These are phyloP conservation scores for Ornithoptera alexandrae DNA, from an alignment of 2,888 invertebrate genomes.

Conservation along the genomic window DNA sequence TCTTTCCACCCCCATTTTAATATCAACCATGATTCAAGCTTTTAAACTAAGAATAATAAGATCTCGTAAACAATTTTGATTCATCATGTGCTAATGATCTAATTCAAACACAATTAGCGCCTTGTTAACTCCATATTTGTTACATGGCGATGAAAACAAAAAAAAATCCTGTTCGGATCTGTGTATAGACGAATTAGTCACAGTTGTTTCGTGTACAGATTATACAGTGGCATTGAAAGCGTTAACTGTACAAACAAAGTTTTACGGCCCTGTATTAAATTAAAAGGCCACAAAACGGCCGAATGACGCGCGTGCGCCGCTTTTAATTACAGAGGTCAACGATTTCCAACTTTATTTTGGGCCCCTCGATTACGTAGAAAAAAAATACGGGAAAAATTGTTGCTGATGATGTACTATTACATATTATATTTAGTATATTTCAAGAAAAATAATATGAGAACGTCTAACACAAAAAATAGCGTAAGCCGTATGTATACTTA, in stretches of 20 bases:
- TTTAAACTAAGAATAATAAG: too few species aligned
- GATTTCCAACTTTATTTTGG: conserved; percentile 26
- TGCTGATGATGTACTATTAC: neutral
- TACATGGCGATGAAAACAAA: conserved; percentile 6
- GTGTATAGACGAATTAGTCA: conserved; percentile 23
- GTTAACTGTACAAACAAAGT: conserved; percentile 48
- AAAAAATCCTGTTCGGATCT: conserved; percentile 15
- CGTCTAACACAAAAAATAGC: too few species aligned
- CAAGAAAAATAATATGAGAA: too few species aligned
- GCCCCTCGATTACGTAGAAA: neutral
- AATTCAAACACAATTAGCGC: neutral
- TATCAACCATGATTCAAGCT: too few species aligned
- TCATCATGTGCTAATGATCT: neutral
- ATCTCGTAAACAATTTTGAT: neutral
- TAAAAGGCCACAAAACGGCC: conserved; percentile 48
- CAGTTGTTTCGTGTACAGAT: conserved; percentile 19
- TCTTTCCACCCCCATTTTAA: too few species aligned
- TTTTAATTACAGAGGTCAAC: conserved; percentile 54
- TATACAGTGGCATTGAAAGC: conserved; percentile 31
- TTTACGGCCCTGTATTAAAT: conserved; percentile 51
- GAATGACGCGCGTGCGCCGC: conserved; percentile 50
- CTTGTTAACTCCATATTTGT: conserved; percentile 6
- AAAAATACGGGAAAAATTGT: neutral
- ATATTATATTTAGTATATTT: too few species aligned
- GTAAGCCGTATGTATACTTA: too few species aligned